Conservation (phyloP, 2,113 vertebrate genomes). For the Smithornis capensis region DNA sequence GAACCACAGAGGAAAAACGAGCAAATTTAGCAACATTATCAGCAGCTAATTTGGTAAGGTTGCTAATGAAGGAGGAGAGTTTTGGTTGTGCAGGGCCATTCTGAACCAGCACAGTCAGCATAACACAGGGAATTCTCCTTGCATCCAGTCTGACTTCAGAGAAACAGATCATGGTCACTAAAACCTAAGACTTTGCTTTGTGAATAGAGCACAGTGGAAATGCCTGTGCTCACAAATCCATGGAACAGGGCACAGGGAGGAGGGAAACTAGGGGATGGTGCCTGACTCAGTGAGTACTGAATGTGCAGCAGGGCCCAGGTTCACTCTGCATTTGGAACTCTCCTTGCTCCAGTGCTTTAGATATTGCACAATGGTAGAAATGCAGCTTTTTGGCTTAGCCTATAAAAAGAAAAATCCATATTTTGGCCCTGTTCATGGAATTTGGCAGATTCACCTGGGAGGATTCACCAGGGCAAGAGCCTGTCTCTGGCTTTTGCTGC, state of each 20-base stretch:
- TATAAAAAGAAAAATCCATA: background rate
- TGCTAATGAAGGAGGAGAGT: background rate
- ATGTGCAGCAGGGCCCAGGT: background rate
- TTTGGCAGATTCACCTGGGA: background rate
- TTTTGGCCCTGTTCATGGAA: background rate
- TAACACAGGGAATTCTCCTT: background rate
- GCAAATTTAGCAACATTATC: no score
- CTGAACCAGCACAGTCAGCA: background rate
- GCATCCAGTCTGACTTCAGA: background rate
- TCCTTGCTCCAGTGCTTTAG: background rate
- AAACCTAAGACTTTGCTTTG: background rate
- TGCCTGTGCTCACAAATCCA: background rate
- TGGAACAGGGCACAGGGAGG: background rate
- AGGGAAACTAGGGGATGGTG: background rate
- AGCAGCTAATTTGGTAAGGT: background rate
- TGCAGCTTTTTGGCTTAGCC: background rate
- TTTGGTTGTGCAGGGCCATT: background rate
- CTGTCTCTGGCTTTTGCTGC: background rate
- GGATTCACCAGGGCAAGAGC: background rate
- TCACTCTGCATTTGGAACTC: background rate
- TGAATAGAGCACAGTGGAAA: background rate
- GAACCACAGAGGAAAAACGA: background rate
- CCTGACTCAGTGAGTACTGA: background rate
- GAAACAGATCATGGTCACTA: background rate
- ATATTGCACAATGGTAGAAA: background rate